phyloP scores from a whole-genome alignment of 2,113 vertebrate genomes.

The Coptodon rendalli region DNA sequence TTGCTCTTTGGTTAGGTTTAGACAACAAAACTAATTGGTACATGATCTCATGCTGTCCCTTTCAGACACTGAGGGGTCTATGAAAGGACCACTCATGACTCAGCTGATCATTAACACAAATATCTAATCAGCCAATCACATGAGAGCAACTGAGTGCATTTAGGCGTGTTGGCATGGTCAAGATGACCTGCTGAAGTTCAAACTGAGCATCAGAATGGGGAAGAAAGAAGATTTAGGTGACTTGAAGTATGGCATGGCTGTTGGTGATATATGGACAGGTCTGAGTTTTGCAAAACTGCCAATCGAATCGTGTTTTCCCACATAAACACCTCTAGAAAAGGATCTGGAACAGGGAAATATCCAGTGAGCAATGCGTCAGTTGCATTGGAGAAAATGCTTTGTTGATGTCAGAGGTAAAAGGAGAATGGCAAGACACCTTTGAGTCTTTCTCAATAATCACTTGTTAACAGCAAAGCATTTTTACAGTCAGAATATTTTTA shows the following conservation, averaged over 20 bases:
- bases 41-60: not conserved
- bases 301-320: not conserved
- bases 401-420: not conserved
- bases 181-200: not conserved
- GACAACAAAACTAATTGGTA: not conserved
- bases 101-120: not conserved
- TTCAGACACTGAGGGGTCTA: not conserved
- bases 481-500: not conserved
- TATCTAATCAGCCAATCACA: not conserved
- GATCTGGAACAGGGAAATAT: not conserved
- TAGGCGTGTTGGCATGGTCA: not conserved
- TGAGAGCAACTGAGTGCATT: not conserved
- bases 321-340: not conserved
- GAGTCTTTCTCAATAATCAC: not conserved
- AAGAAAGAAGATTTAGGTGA: not conserved
- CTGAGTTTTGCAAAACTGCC: not conserved
- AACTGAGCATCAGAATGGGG: not conserved
- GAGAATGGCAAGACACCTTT: not conserved
- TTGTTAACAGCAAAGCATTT: not conserved
- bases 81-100: not conserved
- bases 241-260: not conserved
- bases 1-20: not conserved
- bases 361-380: not conserved
- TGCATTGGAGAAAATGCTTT: not conserved
- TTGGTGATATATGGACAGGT: not conserved